A percentile compares a stretch with the other conserved stretches of the same genome.
phyloP scores from a whole-genome alignment of 2,113 vertebrate genomes.

The Gadus macrocephalus region DNA sequence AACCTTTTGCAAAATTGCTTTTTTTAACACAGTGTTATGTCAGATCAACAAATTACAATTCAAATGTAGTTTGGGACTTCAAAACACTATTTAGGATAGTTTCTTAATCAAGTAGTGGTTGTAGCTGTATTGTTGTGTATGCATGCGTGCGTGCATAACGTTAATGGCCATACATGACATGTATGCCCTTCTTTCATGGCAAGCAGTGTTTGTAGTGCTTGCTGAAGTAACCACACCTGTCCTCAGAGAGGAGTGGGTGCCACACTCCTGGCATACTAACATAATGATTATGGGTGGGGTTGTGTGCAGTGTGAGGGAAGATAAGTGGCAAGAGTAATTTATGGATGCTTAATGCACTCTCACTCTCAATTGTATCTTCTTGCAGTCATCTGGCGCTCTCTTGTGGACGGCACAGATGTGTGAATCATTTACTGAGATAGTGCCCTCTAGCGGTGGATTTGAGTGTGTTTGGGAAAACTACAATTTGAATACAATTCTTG shows the following conservation, averaged over 20 bases:
- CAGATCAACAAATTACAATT: not conserved
- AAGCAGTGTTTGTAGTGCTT: not conserved
- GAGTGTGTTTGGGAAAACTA: not conserved
- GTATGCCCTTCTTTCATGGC: not conserved
- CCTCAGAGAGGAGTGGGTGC: not conserved
- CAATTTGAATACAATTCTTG: not conserved
- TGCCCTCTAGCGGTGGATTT: not conserved
- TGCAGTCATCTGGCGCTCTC: slow-evolving; percentile 38
- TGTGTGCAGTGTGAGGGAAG: too few relatives aligned
- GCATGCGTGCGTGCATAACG: not conserved
- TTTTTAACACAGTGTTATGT: not conserved
- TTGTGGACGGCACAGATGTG: slow-evolving; percentile 1
- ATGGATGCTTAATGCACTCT: slow-evolving; percentile 42
- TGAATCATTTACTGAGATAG: not conserved
- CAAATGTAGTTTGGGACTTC: too few relatives aligned
- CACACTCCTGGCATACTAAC: too few relatives aligned
- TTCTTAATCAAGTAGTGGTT: too few relatives aligned
- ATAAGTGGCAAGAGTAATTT: slow-evolving; percentile 26
- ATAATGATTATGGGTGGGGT: too few relatives aligned
- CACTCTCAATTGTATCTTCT: not conserved
- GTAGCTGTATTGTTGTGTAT: not conserved
- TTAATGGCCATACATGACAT: not conserved
- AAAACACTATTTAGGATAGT: too few relatives aligned
- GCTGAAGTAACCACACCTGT: not conserved
- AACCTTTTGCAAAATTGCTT: not conserved